Percentiles rank a stretch among this genome's conserved stretches.
Evolutionary conservation across 2,888 invertebrate species (phyloP).

Genomic region (Caenorhabditis sp.): DNA sequence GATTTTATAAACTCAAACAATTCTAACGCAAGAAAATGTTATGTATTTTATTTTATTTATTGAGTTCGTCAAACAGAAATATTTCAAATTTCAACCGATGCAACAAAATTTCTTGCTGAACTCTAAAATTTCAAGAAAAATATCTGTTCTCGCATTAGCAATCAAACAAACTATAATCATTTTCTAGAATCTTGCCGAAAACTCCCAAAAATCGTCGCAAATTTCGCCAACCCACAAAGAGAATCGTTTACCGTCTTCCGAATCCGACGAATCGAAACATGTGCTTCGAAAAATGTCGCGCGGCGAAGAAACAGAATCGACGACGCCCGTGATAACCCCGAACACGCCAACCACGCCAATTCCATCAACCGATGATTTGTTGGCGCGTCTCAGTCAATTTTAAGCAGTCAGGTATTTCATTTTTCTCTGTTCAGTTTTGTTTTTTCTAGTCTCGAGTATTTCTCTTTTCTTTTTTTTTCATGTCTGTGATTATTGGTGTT

Average conservation of each 20-base stretch:
- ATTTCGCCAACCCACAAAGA: conserved; percentile 46
- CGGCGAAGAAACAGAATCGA: not conserved
- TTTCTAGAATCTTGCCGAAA: conserved; percentile 14
- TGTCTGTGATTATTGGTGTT: not conserved
- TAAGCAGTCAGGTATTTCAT: conserved; percentile 12
- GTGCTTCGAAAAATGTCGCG: not conserved
- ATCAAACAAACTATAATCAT: not conserved
- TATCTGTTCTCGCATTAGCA: too few species aligned
- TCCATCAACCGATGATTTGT: conserved; percentile 42
- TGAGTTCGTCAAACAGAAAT: too few species aligned
- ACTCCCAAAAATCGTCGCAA: conserved; percentile 9
- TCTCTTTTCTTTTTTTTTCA: not conserved
- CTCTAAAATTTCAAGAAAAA: too few species aligned
- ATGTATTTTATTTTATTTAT: too few species aligned
- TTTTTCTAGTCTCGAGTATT: not conserved
- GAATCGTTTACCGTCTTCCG: conserved; percentile 9
- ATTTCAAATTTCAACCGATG: too few species aligned
- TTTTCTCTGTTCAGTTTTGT: not conserved
- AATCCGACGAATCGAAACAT: not conserved
- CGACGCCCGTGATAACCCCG: not conserved
- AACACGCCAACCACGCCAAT: conserved; percentile 12
- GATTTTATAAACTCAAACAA: too few species aligned
- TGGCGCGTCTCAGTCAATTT: conserved; percentile 24
- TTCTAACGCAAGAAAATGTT: too few species aligned
- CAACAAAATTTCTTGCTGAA: too few species aligned